Evolutionary conservation across 2,888 invertebrate genomes (phyloP), one percentile per base, ranked within the genome.

Genomic region (Cryptus viduatorius): DNA sequence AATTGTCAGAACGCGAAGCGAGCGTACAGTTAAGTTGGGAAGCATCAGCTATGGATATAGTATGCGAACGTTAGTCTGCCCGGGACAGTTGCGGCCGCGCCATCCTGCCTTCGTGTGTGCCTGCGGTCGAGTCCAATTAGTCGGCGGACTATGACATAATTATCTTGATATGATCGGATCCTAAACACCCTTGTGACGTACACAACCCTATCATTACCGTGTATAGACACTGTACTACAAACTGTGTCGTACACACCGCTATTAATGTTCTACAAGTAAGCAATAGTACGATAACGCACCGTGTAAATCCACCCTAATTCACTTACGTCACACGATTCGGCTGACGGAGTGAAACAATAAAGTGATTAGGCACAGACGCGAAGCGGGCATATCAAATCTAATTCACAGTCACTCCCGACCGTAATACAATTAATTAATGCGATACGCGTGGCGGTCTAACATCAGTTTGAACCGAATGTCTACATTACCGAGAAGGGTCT

Each of bases 81-180:
- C 37, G 84, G 82, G 85, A 85, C 85, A 85, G 82, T 82, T 82
- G 76, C 68, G 48, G 50, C 69, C 50, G 68, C 46, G 69, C 78
- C 64, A 78, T 81, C 72, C 61, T 69, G 80, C 46, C 37, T 76
- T 68, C 71, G 79, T 76, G 78, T 82, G 76, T 79, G 79, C 82
- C 85, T 85, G 82, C 79, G 79, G 85, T 82, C 76, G 85, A 79
- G 79, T 71, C 85, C 82, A 85, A 85, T 85, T 85, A 82, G 85
- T 68, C 65, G 65, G 67, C 67, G 50, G 76, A 82, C 84, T 85
- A 59, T 77, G 82, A 79, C 82, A 82, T 82, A 85, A 85, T 85
- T 79, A 85, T 85, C 85, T 68, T 67, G 82, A 85, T 85, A 85
- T 72, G 79, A 85, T 85, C 82, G 67, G 67, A 48, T 56, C 61